Conservation (phyloP, 2,113 vertebrate genomes). For the Saguinus midas region DNA sequence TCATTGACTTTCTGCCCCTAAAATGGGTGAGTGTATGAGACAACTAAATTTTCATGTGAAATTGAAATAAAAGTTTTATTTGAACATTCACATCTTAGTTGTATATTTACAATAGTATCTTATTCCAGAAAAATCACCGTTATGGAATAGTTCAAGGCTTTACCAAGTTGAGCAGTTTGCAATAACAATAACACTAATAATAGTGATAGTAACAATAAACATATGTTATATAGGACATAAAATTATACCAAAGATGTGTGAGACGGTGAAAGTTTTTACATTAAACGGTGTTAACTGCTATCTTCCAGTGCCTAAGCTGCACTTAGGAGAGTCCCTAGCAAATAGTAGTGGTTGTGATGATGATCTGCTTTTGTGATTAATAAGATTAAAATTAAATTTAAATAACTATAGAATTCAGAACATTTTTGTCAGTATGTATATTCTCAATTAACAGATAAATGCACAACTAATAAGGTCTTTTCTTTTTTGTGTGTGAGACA, state of each 20-base stretch:
- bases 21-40: not conserved
- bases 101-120: not conserved
- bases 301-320: not conserved
- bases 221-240: not conserved
- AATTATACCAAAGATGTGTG: not conserved
- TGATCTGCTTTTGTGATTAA: not conserved
- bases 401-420: not conserved
- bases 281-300: not conserved
- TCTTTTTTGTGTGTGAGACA: too few species aligned
- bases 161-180: not conserved
- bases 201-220: not conserved
- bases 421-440: not conserved
- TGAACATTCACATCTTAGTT: not conserved
- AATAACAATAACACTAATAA: not conserved
- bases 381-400: slow-evolving; percentile 30
- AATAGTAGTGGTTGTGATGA: not conserved
- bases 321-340: not conserved
- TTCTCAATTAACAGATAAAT: not conserved
- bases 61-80: not conserved
- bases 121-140: not conserved
- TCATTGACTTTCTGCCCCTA: slow-evolving; percentile 95
- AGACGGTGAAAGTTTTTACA: not conserved
- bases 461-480: not conserved
- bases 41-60: slow-evolving; percentile 12
- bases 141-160: not conserved